Conservation (phyloP, 1,140 invertebrate genomes). For the Bombus confusus region DNA sequence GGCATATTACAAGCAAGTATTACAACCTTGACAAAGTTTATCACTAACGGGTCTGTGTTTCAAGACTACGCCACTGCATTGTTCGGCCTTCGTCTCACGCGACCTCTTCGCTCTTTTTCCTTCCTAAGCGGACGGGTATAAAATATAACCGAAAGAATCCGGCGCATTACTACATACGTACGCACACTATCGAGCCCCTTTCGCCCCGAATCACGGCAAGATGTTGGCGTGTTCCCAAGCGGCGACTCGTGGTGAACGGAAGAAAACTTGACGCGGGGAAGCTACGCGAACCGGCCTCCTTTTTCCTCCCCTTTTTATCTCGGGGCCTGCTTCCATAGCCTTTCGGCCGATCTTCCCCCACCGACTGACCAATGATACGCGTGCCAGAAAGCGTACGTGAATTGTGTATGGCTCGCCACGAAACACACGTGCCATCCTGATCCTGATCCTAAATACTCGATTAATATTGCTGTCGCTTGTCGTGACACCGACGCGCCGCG, state of each 20-base stretch:
- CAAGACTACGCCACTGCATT: slow-evolving; percentile 37
- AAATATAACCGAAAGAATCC: slow-evolving; percentile 46
- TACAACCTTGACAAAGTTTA: background rate
- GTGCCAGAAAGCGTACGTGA: slow-evolving; percentile 65
- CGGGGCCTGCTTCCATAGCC: background rate
- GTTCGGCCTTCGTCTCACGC: slow-evolving; percentile 31
- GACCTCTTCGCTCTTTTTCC: slow-evolving; percentile 23
- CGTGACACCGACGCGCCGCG: background rate
- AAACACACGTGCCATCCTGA: slow-evolving; percentile 55
- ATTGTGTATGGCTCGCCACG: slow-evolving; percentile 13
- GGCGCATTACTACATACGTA: slow-evolving; percentile 35
- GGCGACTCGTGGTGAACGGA: slow-evolving; percentile 1
- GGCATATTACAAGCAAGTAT: background rate
- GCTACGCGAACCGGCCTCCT: slow-evolving; percentile 27
- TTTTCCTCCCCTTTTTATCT: slow-evolving; percentile 31
- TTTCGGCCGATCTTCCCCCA: slow-evolving; percentile 41
- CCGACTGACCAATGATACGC: slow-evolving; percentile 54
- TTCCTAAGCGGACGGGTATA: slow-evolving; percentile 45
- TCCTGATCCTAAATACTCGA: background rate
- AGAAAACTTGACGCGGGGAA: slow-evolving; percentile 29
- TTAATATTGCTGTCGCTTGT: slow-evolving; percentile 17
- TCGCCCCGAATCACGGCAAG: slow-evolving; percentile 14
- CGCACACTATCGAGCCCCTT: slow-evolving; percentile 4
- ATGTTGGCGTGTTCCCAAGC: slow-evolving; percentile 8
- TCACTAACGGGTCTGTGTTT: background rate